These are phyloP conservation scores for Emys orbicularis DNA, from an alignment of 2,797 vertebrate species.

Conservation along the genomic window DNA sequence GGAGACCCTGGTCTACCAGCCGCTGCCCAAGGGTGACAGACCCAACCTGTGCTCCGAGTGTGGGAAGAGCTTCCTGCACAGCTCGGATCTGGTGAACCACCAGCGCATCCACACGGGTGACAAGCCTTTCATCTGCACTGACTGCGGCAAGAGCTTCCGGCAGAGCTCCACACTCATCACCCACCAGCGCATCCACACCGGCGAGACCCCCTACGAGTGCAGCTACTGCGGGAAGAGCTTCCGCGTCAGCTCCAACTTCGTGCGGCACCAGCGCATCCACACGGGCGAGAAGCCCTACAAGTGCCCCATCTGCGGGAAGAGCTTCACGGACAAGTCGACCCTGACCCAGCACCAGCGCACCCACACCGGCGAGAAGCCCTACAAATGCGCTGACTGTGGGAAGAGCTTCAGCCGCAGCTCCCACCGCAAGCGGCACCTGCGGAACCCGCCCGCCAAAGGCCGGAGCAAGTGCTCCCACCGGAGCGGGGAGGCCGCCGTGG, in stretches of 20 bases:
- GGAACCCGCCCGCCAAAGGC: background rate
- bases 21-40: background rate
- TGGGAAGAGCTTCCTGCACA: background rate
- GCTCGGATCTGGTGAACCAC: background rate
- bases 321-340: background rate
- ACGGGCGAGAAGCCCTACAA: background rate
- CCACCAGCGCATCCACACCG: background rate
- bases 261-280: background rate
- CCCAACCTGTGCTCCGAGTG: background rate
- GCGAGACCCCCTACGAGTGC: background rate
- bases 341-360: background rate
- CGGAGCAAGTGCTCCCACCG: background rate
- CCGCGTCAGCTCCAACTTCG: background rate
- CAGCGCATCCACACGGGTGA: background rate
- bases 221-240: background rate
- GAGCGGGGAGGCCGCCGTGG: background rate
- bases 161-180: background rate
- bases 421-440: background rate
- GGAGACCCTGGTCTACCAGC: background rate
- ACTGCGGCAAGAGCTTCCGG: background rate
- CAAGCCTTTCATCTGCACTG: background rate
- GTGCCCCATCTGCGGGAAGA: background rate
- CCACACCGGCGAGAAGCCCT: background rate
- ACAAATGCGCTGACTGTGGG: background rate
- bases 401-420: background rate